Evolutionary conservation across 2,797 vertebrate species (phyloP).

Genomic region (Typhlichthys subterraneus): DNA sequence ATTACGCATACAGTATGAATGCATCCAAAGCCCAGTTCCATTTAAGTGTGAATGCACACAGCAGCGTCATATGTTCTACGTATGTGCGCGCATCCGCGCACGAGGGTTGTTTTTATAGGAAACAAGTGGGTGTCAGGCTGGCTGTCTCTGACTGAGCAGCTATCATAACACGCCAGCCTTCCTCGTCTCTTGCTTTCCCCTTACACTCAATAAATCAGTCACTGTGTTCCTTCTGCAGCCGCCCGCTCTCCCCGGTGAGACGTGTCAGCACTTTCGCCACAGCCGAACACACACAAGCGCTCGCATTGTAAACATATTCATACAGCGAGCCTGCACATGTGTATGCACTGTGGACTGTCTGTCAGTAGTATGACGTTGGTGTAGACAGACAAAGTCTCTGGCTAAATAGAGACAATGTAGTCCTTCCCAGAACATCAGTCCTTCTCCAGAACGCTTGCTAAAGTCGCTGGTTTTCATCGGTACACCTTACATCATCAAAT

Average conservation of each 20-base stretch:
- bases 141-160: constrained; percentile 15
- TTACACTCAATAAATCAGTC: background rate
- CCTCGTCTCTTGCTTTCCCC: background rate
- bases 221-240: background rate
- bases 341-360: too few relatives aligned
- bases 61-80: constrained; percentile 17
- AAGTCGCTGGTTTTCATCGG: too few relatives aligned
- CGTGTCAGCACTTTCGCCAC: background rate
- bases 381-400: too few relatives aligned
- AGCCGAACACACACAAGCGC: background rate
- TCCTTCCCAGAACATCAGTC: too few relatives aligned
- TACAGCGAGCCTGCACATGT: too few relatives aligned
- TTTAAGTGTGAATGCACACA: constrained; percentile 27
- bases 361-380: too few relatives aligned
- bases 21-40: constrained; percentile 19
- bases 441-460: too few relatives aligned
- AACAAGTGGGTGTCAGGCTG: constrained; percentile 12
- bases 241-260: background rate
- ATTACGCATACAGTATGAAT: constrained; percentile 48
- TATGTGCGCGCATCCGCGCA: constrained; percentile 17
- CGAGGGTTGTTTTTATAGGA: constrained; percentile 26
- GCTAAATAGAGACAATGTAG: too few relatives aligned
- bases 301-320: too few relatives aligned
- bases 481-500: too few relatives aligned
- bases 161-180: constrained; percentile 6